A percentile compares a stretch with the other conserved stretches of the same genome.
Evolutionary conservation across 2,113 vertebrate species (phyloP).

Genomic region (Elephantulus edwardii): DNA sequence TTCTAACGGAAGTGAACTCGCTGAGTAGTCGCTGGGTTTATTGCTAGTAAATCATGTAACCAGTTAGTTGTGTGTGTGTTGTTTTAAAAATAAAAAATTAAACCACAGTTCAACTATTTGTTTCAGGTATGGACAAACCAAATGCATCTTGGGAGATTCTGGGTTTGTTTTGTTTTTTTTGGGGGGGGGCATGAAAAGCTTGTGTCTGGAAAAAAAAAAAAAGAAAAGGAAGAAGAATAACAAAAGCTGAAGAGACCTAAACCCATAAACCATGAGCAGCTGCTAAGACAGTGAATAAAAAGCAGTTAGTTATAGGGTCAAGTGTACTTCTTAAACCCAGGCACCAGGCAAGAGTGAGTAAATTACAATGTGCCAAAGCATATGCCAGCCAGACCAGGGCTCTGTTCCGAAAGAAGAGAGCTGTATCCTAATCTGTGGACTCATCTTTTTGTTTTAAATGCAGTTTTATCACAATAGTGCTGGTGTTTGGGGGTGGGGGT

Average conservation of each 20-base stretch:
- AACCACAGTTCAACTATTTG: slow-evolving; percentile 60
- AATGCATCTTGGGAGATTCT: slow-evolving; percentile 57
- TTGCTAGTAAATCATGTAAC: slow-evolving; percentile 76
- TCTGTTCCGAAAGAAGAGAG: background rate
- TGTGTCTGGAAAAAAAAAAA: slow-evolving; percentile 44
- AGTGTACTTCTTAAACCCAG: slow-evolving; percentile 58
- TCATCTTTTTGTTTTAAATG: slow-evolving; percentile 64
- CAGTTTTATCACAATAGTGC: slow-evolving; percentile 63
- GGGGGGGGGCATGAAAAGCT: slow-evolving; percentile 16
- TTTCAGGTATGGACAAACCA: slow-evolving; percentile 72
- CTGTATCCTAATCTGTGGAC: background rate
- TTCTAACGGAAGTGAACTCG: slow-evolving; percentile 76
- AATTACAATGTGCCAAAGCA: slow-evolving; percentile 41
- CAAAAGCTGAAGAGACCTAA: background rate
- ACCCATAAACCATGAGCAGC: background rate
- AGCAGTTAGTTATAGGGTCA: background rate
- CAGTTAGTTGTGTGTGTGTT: too few species aligned
- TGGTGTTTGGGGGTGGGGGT: background rate
- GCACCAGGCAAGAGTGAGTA: slow-evolving; percentile 39
- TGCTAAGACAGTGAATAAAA: slow-evolving; percentile 45
- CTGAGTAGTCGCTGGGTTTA: slow-evolving; percentile 76
- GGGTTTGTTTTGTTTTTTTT: too few species aligned
- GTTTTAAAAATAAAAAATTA: slow-evolving; percentile 23
- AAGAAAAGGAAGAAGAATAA: background rate
- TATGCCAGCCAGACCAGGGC: slow-evolving; percentile 22